phyloP scores from a whole-genome alignment of 2,797 vertebrate genomes.

The Champsocephalus gunnari region DNA sequence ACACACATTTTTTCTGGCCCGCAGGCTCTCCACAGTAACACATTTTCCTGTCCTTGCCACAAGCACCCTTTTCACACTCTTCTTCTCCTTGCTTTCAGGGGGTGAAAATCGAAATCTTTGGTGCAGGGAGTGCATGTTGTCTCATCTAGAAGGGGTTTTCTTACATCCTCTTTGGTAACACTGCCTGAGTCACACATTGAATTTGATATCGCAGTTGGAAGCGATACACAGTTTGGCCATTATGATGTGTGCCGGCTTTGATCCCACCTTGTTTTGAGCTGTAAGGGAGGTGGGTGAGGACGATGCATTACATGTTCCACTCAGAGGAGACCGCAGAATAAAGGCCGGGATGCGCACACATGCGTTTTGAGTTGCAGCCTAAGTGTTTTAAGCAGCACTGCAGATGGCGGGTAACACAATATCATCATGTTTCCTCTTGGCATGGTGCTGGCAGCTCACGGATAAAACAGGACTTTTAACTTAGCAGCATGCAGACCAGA shows the following conservation, averaged over 20 bases:
- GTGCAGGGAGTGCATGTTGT: slow-evolving; percentile 30
- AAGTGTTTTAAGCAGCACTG: slow-evolving; percentile 72
- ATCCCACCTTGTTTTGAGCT: slow-evolving; percentile 52
- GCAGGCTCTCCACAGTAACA: slow-evolving; percentile 45
- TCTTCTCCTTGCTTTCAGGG: slow-evolving; percentile 45
- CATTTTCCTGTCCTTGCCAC: slow-evolving; percentile 68
- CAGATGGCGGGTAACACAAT: slow-evolving; percentile 78
- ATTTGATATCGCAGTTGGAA: slow-evolving; percentile 29
- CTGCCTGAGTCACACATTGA: slow-evolving; percentile 41
- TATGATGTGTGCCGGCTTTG: slow-evolving; percentile 46
- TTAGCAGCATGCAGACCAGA: slow-evolving; percentile 56
- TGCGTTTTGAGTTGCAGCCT: slow-evolving; percentile 67
- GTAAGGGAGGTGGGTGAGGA: slow-evolving; percentile 25
- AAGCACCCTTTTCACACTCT: slow-evolving; percentile 60
- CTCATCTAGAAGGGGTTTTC: slow-evolving; percentile 33
- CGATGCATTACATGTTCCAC: slow-evolving; percentile 48
- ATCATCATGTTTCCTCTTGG: slow-evolving; percentile 73
- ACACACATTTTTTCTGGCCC: slow-evolving; percentile 24
- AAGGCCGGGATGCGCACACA: slow-evolving; percentile 38
- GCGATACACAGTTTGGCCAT: slow-evolving; percentile 60
- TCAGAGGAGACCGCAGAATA: slow-evolving; percentile 26
- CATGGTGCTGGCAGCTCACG: slow-evolving; percentile 67
- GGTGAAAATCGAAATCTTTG: slow-evolving; percentile 48
- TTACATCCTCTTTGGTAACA: slow-evolving; percentile 34
- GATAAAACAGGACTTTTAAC: slow-evolving; percentile 74